Base-by-base conservation (phyloP, 1,140 invertebrate species). In the Penaeus indicus region DNA sequence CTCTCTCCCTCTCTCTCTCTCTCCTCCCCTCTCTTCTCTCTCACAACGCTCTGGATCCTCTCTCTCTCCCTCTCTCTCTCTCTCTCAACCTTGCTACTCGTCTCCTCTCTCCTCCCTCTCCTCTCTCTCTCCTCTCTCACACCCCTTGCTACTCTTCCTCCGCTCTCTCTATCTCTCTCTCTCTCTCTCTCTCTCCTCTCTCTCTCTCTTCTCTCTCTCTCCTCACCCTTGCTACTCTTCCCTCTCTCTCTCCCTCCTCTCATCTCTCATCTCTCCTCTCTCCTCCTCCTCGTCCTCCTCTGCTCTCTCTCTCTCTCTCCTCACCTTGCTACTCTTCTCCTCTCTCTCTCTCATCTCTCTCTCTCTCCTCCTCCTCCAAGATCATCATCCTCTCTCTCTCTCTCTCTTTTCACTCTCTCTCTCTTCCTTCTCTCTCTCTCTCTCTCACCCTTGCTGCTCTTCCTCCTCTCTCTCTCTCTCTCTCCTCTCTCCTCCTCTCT, bases 71-170 rank as follows among this genome's bases (percentile, higher is more conserved):
- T n/a, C 63, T n/a, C n/a, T n/a, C n/a, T 64, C 16, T n/a, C 63
- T n/a, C n/a, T 64, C 63, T n/a, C n/a, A 16, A 16, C n/a, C 63
- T n/a, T 64, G 16, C n/a, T n/a, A 16, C 63, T 64, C 63, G 16
- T 64, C 63, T 64, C 63, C 16, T n/a, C 63, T n/a, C n/a, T 64
- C 63, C 63, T 64, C 63, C 63, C n/a, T n/a, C 63, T 64, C 63
- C n/a, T n/a, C 63, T n/a, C n/a, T n/a, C 63, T 64, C 63, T 64
- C 63, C 16, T 64, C 63, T n/a, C n/a, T 64, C 63, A 18, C 63
- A 16, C 63, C 63, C 63, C 63, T 64, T n/a, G 16, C n/a, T 16
- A 16, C 63, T n/a, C 16, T 64, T n/a, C 63, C 16, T n/a, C 63
- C n/a, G 16, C 63, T 64, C 63, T 64, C 63, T n/a, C 63, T n/a